These are phyloP conservation scores for Resseliella maxima DNA, from an alignment of 2,888 invertebrate genomes.

Conservation along the genomic window DNA sequence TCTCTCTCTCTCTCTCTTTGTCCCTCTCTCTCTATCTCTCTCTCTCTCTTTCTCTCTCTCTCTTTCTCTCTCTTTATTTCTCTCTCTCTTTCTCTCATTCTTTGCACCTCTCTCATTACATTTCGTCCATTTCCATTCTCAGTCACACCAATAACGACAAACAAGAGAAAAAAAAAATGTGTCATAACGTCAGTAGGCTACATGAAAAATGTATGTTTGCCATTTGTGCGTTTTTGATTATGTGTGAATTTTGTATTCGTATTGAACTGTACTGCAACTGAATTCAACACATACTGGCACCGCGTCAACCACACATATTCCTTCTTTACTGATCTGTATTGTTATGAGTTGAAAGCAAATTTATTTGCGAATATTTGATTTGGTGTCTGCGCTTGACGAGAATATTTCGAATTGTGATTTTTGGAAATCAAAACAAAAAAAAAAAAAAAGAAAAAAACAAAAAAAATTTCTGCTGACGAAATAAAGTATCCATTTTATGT, in stretches of 20 bases:
- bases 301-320: background rate
- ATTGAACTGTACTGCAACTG: background rate
- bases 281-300: background rate
- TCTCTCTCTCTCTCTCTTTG: background rate
- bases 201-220: constrained; percentile 40
- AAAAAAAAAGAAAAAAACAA: background rate
- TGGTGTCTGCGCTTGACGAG: background rate
- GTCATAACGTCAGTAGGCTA: constrained; percentile 41
- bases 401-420: background rate
- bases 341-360: constrained; percentile 23
- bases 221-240: constrained; percentile 45
- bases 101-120: background rate
- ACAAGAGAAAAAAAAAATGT: background rate
- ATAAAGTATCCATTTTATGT: too few relatives aligned
- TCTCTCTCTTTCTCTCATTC: background rate
- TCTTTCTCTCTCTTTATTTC: background rate
- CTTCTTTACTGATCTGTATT: background rate
- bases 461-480: background rate
- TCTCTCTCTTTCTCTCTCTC: background rate
- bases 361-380: constrained; percentile 12
- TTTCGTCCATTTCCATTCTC: background rate
- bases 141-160: too few relatives aligned
- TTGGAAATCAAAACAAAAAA: too few relatives aligned
- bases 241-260: constrained; percentile 1
- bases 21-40: background rate